Evolutionary conservation across 1,140 invertebrate genomes (phyloP).

Genomic region (Macrotrachela quadricornifera): DNA sequence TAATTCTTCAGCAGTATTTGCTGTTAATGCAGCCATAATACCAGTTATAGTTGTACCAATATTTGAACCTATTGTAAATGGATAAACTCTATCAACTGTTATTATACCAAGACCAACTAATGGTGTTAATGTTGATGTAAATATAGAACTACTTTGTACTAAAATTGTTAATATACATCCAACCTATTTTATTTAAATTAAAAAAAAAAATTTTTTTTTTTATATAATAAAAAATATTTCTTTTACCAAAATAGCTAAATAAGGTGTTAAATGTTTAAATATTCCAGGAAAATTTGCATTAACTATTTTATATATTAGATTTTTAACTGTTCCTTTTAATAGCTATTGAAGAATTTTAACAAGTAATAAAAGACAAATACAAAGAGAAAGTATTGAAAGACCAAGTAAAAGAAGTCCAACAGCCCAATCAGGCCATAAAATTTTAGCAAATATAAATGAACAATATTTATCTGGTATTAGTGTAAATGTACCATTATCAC

Average conservation of each 20-base stretch:
- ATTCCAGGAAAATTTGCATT: conserved; percentile 35
- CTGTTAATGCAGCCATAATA: conserved; percentile 35
- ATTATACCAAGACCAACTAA: conserved; percentile 42
- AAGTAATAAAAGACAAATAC: conserved; percentile 36
- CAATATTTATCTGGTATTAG: background rate
- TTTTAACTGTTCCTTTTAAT: conserved; percentile 34
- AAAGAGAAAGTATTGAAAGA: conserved; percentile 33
- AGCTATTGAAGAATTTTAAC: conserved; percentile 37
- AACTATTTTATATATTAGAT: conserved; percentile 33
- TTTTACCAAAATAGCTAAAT: conserved; percentile 33
- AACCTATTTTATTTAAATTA: no score
- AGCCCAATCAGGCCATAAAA: conserved; percentile 24
- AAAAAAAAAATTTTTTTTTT: no score
- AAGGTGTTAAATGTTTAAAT: conserved; percentile 33
- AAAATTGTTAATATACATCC: conserved; percentile 39
- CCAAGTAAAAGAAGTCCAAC: conserved; percentile 34
- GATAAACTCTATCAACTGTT: conserved; percentile 39
- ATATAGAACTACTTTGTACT: conserved; percentile 43
- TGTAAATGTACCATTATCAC: conserved; percentile 10
- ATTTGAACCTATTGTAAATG: conserved; percentile 40
- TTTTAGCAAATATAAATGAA: background rate
- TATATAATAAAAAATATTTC: no score
- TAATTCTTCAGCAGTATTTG: conserved; percentile 17
- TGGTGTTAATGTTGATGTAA: conserved; percentile 42
- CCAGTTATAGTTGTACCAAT: conserved; percentile 42